phyloP scores from a whole-genome alignment of 1,140 invertebrate species.

The Drosophila asahinai region DNA sequence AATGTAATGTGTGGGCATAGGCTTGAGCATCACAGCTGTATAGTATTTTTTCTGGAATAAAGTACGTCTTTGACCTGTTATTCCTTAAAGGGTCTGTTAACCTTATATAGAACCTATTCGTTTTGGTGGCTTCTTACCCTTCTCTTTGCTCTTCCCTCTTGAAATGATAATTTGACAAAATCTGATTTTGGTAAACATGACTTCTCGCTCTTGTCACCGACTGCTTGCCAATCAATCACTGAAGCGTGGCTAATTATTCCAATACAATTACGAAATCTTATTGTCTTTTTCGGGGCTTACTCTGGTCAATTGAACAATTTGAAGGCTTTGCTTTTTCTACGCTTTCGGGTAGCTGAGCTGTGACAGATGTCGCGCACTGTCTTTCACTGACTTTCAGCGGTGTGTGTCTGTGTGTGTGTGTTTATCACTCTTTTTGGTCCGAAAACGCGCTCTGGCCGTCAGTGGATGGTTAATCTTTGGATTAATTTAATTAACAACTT shows the following conservation, averaged over 20 bases:
- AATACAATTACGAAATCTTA: slow-evolving; percentile 23
- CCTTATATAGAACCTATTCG: slow-evolving; percentile 1
- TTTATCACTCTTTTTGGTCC: slow-evolving; percentile 28
- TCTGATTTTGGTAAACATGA: slow-evolving; percentile 30
- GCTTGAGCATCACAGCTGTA: too few species aligned
- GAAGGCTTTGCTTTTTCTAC: slow-evolving; percentile 27
- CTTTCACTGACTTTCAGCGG: slow-evolving; percentile 9
- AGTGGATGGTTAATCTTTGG: slow-evolving; percentile 66
- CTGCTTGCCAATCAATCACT: slow-evolving; percentile 28
- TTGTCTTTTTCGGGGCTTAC: slow-evolving; percentile 27
- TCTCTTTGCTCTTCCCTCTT: neutral
- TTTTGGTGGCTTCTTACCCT: neutral
- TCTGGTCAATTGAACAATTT: slow-evolving; percentile 56
- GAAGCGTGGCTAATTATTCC: slow-evolving; percentile 65
- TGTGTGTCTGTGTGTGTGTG: neutral
- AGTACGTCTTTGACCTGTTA: neutral
- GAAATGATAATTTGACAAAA: slow-evolving; percentile 59
- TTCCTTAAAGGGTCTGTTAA: slow-evolving; percentile 3
- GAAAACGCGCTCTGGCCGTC: slow-evolving; percentile 33
- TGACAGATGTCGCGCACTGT: slow-evolving; percentile 23
- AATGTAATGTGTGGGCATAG: too few species aligned
- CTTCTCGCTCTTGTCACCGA: slow-evolving; percentile 13
- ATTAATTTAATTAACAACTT: slow-evolving; percentile 81
- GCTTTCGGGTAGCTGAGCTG: neutral
- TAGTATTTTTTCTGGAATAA: too few species aligned